phyloP scores from a whole-genome alignment of 1,140 invertebrate genomes.

The Cardiocondyla obscurior region DNA sequence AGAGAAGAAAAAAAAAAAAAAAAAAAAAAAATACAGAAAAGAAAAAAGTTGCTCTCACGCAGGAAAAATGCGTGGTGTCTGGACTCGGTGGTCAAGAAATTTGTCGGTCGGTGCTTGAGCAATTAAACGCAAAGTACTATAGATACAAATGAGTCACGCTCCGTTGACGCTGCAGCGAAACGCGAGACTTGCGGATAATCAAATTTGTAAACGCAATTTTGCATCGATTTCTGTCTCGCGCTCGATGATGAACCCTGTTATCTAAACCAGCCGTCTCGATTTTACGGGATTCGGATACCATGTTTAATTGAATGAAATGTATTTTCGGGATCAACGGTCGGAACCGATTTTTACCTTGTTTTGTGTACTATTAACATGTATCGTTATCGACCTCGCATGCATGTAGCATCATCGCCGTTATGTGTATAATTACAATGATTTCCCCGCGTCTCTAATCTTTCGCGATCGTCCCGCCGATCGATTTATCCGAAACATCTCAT shows the following conservation, averaged over 20 bases:
- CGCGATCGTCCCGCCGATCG: neutral
- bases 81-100: neutral
- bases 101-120: neutral
- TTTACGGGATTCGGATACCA: neutral
- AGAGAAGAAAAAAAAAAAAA: neutral
- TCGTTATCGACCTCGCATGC: neutral
- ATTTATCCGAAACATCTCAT: neutral
- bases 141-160: neutral
- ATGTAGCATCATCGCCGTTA: neutral
- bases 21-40: neutral
- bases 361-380: neutral
- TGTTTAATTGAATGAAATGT: slow-evolving; percentile 30
- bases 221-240: slow-evolving; percentile 17
- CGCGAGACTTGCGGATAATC: slow-evolving; percentile 30
- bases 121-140: neutral
- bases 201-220: slow-evolving; percentile 31
- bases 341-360: neutral
- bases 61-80: neutral
- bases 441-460: neutral
- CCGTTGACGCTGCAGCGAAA: slow-evolving; percentile 11
- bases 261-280: slow-evolving; percentile 9
- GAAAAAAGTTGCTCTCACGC: neutral
- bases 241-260: slow-evolving; percentile 7
- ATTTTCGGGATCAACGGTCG: slow-evolving; percentile 6
- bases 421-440: slow-evolving; percentile 25